Conservation (phyloP, 2,797 vertebrate genomes). For the Artibeus lituratus region DNA sequence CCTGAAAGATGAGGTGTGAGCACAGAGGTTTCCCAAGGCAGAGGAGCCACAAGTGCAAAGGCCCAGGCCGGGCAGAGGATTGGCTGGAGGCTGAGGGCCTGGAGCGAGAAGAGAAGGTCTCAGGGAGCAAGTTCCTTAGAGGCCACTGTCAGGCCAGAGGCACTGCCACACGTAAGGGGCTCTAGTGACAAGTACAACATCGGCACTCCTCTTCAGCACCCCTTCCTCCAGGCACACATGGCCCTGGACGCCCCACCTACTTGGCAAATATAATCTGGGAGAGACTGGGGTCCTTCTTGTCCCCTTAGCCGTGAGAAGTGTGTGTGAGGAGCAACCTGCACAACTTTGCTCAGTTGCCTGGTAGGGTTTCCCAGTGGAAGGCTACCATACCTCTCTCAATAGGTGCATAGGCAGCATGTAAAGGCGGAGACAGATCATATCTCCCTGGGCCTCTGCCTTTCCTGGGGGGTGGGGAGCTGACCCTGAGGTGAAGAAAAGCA, state of each 20-base stretch:
- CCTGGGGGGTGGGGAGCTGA: not conserved
- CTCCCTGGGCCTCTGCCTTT: not conserved
- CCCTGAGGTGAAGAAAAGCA: not conserved
- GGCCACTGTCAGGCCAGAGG: not conserved
- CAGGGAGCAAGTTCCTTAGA: not conserved
- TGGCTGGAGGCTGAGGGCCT: no score
- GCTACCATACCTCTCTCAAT: not conserved
- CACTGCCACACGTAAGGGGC: accelerated
- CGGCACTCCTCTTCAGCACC: not conserved
- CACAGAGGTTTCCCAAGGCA: not conserved
- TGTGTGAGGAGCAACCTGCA: not conserved
- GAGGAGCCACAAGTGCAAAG: not conserved
- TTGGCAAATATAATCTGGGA: not conserved
- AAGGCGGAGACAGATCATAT: not conserved
- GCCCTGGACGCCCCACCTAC: not conserved
- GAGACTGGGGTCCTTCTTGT: accelerated
- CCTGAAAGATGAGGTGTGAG: not conserved
- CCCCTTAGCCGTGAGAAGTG: not conserved
- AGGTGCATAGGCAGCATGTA: accelerated
- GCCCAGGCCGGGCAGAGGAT: no score
- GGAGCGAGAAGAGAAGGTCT: not conserved
- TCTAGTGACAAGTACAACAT: not conserved
- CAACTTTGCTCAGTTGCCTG: accelerated
- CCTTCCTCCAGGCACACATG: accelerated
- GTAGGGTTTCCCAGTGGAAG: not conserved